These are phyloP conservation scores for Scaeva pyrastri DNA, from an alignment of 2,888 invertebrate species.

Conservation along the genomic window DNA sequence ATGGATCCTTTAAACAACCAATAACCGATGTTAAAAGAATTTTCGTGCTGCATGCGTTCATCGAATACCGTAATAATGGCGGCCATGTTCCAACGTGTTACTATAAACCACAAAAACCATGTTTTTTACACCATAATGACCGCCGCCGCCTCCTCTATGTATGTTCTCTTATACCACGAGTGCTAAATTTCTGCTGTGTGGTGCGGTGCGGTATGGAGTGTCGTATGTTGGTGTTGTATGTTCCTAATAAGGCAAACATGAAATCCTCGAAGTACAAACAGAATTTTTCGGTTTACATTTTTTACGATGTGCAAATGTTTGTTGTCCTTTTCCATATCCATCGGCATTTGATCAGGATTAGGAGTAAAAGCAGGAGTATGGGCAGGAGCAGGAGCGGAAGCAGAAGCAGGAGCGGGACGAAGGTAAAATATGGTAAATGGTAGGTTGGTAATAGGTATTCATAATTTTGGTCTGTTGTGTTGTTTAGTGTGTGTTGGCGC, in stretches of 20 bases:
- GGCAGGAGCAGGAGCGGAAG: not conserved
- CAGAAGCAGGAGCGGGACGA: no score
- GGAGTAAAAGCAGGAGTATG: not conserved
- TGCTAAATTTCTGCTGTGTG: not conserved
- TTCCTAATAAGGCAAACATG: constrained; percentile 30
- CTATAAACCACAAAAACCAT: constrained; percentile 3
- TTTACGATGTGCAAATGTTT: constrained; percentile 43
- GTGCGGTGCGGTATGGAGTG: not conserved
- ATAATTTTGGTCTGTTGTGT: constrained; percentile 20
- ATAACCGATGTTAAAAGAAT: constrained; percentile 7
- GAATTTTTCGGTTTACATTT: constrained; percentile 12
- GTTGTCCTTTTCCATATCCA: constrained; percentile 14
- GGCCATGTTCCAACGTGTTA: constrained; percentile 10
- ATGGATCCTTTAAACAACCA: not conserved
- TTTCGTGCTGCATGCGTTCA: constrained; percentile 25
- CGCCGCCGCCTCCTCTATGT: not conserved
- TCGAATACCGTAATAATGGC: not conserved
- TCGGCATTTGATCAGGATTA: no score
- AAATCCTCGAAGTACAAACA: not conserved
- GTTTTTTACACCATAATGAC: constrained; percentile 10
- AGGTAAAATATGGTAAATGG: no score
- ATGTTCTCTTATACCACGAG: not conserved
- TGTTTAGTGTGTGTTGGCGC: not conserved
- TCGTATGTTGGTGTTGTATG: not conserved
- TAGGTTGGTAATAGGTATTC: not conserved